Base-by-base conservation (phyloP, 2,113 vertebrate genomes). In the Phaethornis superciliosus region DNA sequence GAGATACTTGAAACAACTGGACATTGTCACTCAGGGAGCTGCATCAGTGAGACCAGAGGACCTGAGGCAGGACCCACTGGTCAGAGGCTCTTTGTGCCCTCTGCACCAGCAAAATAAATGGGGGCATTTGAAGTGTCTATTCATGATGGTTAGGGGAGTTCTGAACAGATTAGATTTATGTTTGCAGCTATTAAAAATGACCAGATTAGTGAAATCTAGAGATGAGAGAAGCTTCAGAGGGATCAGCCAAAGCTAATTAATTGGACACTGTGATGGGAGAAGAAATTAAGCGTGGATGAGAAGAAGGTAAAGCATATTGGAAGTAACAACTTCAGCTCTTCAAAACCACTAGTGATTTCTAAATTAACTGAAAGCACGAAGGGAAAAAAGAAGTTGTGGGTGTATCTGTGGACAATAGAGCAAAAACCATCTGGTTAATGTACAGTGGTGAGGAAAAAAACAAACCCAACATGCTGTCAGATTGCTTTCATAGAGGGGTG, bases 321-420 rank as follows among this genome's bases (percentile, higher is more conserved):
- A 85, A 95, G 52, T 71, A 94, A 90, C 12, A 1, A 83, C 52
- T 93, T 90, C 71, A 83, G 5, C 30, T 77, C 85, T 83, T 91
- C 68, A 64, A 95, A 83, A 88, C 81, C 72, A 80, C 82, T 83
- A 68, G 55, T 90, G 82, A 70, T 85, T 95, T 95, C 89, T 91
- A 97, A 95, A 95, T 95, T 95, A 94, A 86, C 75, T 95, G 76
- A 24, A 88, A 83, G 49, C 68, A 68, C 32, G 90, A 91, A 94
- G 81, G 56, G 19, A 33, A 74, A 79, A 80, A 80, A 91, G 83
- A 83, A 82, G 81, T 74, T 74, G 94, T 95, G 89, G 93, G 91
- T 85, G 93, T 95, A 89, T 93, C 89, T 94, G 89, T 91, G 95
- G 94, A 97, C 91, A 95, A 94, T 94, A 91, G 91, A 96, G 89